These are phyloP conservation scores for Bombus consobrinus DNA, from an alignment of 1,140 invertebrate species.

Conservation along the genomic window DNA sequence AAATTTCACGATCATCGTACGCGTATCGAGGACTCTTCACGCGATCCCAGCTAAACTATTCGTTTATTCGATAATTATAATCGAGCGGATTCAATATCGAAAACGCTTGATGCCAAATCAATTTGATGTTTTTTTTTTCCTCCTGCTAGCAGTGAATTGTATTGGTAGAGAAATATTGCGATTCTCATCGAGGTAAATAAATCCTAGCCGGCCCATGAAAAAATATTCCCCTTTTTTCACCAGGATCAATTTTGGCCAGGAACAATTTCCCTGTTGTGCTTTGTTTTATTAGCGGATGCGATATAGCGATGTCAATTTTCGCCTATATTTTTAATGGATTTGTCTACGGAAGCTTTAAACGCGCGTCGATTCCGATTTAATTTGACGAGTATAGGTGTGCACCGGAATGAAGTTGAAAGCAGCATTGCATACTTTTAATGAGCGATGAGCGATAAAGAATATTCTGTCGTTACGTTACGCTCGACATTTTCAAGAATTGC, in stretches of 20 bases:
- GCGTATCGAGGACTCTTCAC: background rate
- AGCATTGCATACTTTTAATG: no score
- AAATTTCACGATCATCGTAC: background rate
- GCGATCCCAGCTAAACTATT: background rate
- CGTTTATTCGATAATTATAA: slow-evolving; percentile 8
- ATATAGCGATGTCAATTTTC: background rate
- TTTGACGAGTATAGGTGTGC: background rate
- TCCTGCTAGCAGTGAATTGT: background rate
- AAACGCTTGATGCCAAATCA: background rate
- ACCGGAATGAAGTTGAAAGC: no score
- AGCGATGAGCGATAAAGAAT: background rate
- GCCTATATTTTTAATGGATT: background rate
- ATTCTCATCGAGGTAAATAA: slow-evolving; percentile 14
- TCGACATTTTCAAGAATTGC: background rate
- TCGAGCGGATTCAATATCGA: background rate
- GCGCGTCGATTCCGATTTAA: background rate
- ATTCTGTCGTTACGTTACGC: background rate
- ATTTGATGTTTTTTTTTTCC: background rate
- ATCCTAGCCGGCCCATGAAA: background rate
- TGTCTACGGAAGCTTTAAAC: background rate
- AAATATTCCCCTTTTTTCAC: background rate
- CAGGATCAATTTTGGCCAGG: background rate
- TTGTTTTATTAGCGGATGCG: background rate
- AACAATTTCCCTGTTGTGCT: background rate
- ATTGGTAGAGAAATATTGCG: background rate